Conservation (phyloP, 1,140 invertebrate species). For the Bicyclus anynana region DNA sequence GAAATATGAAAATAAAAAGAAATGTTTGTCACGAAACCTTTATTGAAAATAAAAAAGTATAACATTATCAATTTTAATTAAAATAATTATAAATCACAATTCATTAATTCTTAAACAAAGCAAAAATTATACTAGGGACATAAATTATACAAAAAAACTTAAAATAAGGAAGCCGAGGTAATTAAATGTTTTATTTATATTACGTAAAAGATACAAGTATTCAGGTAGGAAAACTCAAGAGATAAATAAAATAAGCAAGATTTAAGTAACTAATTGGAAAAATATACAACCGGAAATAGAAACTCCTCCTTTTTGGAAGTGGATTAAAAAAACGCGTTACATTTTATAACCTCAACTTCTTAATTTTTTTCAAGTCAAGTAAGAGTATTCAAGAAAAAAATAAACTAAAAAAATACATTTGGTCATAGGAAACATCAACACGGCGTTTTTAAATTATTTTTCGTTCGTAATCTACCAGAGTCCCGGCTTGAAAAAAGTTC, state of each 20-base stretch:
- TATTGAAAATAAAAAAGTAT: constrained; percentile 23
- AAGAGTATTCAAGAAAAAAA: constrained; percentile 12
- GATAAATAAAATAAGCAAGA: constrained; percentile 11
- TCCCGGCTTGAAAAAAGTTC: no score
- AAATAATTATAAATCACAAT: constrained; percentile 12
- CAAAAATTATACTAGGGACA: constrained; percentile 7
- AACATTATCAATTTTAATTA: background rate
- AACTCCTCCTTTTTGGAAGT: no score
- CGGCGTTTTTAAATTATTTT: no score
- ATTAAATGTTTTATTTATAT: constrained; percentile 48
- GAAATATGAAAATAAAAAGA: no score
- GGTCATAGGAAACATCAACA: constrained; percentile 6
- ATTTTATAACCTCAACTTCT: constrained; percentile 70
- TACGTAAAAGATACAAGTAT: constrained; percentile 11
- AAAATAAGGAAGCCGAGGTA: constrained; percentile 55
- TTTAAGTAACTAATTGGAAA: constrained; percentile 3
- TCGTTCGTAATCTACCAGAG: no score
- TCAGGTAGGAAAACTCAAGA: background rate
- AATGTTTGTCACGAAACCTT: constrained; percentile 23
- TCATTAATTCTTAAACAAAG: constrained; percentile 4
- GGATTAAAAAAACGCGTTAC: constrained; percentile 28
- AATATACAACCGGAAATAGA: no score
- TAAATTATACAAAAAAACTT: constrained; percentile 24
- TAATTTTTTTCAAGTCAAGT: constrained; percentile 37
- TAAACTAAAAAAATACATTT: constrained; percentile 1